Evolutionary conservation across 2,113 vertebrate genomes (phyloP).

Genomic region (Hucho hucho): DNA sequence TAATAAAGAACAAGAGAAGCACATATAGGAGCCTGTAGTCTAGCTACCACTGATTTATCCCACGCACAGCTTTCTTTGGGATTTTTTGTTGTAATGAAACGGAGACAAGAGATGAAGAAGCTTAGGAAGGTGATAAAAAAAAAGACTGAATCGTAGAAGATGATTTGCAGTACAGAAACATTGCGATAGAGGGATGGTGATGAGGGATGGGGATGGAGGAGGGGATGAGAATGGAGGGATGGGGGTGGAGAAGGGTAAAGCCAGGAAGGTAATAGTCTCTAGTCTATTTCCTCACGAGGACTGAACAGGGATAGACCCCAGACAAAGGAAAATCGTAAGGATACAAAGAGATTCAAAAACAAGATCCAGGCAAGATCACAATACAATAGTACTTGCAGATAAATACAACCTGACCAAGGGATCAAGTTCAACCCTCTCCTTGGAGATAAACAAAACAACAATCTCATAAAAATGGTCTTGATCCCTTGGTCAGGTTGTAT

Average conservation of each 20-base stretch:
- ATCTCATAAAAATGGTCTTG: background rate
- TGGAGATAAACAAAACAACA: slow-evolving; percentile 5
- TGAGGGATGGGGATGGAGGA: background rate
- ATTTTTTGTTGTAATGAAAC: slow-evolving; percentile 83
- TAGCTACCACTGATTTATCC: slow-evolving; percentile 80
- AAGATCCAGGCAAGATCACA: slow-evolving; percentile 33
- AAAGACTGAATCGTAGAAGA: slow-evolving; percentile 65
- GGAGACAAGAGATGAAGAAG: slow-evolving; percentile 76
- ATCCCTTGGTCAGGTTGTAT: slow-evolving; percentile 14
- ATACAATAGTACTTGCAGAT: background rate
- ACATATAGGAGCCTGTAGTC: slow-evolving; percentile 12
- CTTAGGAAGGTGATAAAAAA: slow-evolving; percentile 73
- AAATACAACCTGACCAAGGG: slow-evolving; percentile 15
- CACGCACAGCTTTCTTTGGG: slow-evolving; percentile 84
- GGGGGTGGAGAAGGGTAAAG: background rate
- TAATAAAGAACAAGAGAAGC: slow-evolving; percentile 91
- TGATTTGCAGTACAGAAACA: slow-evolving; percentile 49
- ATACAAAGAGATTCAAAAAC: slow-evolving; percentile 43
- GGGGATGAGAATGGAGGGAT: background rate
- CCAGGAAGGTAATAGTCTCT: slow-evolving; percentile 28
- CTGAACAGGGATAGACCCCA: slow-evolving; percentile 24
- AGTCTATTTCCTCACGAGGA: slow-evolving; percentile 36
- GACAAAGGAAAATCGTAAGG: slow-evolving; percentile 18
- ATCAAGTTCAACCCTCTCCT: slow-evolving; percentile 15
- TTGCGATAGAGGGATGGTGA: slow-evolving; percentile 22